A percentile compares a stretch with the other conserved stretches of the same genome.
Evolutionary conservation across 2,113 vertebrate genomes (phyloP).

Genomic region (Romanogobio albipinnatus): DNA sequence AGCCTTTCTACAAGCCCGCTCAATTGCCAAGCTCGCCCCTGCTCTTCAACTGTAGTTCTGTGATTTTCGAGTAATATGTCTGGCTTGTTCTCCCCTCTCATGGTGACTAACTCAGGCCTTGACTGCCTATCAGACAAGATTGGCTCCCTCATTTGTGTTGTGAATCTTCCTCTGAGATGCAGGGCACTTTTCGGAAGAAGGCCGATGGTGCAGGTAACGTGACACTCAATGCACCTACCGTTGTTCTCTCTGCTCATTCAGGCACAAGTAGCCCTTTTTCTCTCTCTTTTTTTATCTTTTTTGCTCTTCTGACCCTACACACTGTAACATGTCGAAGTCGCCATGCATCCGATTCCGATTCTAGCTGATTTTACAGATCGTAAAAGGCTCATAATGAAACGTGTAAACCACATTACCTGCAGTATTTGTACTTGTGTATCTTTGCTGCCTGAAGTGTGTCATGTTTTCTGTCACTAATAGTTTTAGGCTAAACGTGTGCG

Average conservation of each 20-base stretch:
- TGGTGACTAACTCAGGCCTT: conserved; percentile 81
- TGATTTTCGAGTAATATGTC: conserved; percentile 71
- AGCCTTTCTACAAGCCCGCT: conserved; percentile 42
- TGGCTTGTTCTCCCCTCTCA: conserved; percentile 80
- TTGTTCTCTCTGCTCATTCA: neutral
- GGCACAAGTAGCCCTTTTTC: neutral
- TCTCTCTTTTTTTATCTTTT: neutral
- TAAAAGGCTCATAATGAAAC: conserved; percentile 54
- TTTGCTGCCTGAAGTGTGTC: conserved; percentile 52
- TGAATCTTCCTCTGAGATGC: conserved; percentile 64
- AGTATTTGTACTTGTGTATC: conserved; percentile 61
- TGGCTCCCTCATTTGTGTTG: conserved; percentile 60
- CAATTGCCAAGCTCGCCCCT: conserved; percentile 54
- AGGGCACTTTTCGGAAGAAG: conserved; percentile 67
- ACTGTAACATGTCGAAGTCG: conserved; percentile 30
- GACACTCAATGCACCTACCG: neutral
- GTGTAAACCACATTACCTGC: conserved; percentile 60
- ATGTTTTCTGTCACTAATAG: conserved; percentile 58
- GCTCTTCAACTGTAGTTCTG: conserved; percentile 75
- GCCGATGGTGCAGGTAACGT: conserved; percentile 34
- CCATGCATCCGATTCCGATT: conserved; percentile 40
- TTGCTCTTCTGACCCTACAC: conserved; percentile 15
- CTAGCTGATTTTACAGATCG: conserved; percentile 36
- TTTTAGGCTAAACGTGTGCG: conserved; percentile 54
- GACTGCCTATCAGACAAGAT: conserved; percentile 80